Evolutionary conservation across 2,797 vertebrate species (phyloP).

Genomic region (Ctenopoma multispine): DNA sequence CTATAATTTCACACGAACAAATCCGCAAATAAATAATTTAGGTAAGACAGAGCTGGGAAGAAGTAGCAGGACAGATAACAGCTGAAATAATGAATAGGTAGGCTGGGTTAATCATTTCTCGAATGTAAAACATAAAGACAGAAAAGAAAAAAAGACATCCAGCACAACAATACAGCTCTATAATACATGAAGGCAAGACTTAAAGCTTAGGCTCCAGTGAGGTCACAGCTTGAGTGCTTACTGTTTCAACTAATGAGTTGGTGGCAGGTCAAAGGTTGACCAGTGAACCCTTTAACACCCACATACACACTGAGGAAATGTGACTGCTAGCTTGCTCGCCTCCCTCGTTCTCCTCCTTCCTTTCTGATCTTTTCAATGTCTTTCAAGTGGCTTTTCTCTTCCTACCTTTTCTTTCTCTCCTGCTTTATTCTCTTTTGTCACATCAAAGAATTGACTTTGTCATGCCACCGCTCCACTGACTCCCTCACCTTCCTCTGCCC

Average conservation of each 20-base stretch:
- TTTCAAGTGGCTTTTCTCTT: conserved; percentile 44
- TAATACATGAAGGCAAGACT: conserved; percentile 35
- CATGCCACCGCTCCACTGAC: conserved; percentile 29
- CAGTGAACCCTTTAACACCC: conserved; percentile 50
- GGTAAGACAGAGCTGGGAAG: neutral
- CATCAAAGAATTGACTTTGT: conserved; percentile 66
- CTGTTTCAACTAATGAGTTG: conserved; percentile 74
- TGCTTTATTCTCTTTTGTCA: conserved; percentile 53
- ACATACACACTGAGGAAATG: conserved; percentile 40
- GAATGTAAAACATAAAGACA: conserved; percentile 18
- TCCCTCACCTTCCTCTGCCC: conserved; percentile 48
- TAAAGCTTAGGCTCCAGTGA: conserved; percentile 37
- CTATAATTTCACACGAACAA: neutral
- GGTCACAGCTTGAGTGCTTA: conserved; percentile 59
- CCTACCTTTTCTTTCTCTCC: conserved; percentile 32
- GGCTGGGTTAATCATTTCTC: conserved; percentile 60
- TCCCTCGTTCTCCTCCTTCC: conserved; percentile 30
- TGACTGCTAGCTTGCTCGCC: conserved; percentile 50
- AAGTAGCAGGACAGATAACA: conserved; percentile 8
- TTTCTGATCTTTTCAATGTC: conserved; percentile 52
- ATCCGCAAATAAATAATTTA: neutral
- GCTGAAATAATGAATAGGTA: conserved; percentile 31
- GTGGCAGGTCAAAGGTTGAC: conserved; percentile 68
- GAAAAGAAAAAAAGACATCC: conserved; percentile 34
- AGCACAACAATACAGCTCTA: conserved; percentile 61